These are phyloP conservation scores for Heteromyza rotundicornis DNA, from an alignment of 2,888 invertebrate species.

Conservation along the genomic window DNA sequence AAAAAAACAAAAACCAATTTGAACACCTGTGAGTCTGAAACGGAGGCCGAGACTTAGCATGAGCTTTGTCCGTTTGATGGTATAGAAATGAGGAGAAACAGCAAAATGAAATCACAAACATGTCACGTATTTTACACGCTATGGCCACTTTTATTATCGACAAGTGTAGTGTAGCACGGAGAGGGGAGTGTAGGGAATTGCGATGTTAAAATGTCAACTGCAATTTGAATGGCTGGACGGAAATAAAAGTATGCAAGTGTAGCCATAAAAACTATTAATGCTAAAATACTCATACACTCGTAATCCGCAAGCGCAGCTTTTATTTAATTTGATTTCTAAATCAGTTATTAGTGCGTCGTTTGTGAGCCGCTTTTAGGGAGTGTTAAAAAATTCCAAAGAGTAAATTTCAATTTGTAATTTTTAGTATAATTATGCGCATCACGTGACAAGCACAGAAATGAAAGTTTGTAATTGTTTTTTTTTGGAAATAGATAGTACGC, in stretches of 20 bases:
- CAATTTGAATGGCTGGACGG: constrained; percentile 20
- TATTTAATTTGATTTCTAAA: neutral
- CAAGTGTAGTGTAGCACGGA: constrained; percentile 11
- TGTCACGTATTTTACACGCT: constrained; percentile 26
- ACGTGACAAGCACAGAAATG: neutral
- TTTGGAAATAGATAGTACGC: too few relatives aligned
- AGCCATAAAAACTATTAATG: too few relatives aligned
- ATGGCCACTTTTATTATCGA: constrained; percentile 13
- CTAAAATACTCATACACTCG: too few relatives aligned
- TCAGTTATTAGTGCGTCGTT: neutral
- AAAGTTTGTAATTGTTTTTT: neutral
- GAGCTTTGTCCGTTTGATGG: constrained; percentile 14
- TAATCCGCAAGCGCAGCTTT: neutral
- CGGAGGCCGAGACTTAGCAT: constrained; percentile 14
- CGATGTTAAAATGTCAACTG: constrained; percentile 24
- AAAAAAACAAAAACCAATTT: constrained; percentile 20
- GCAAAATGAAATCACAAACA: constrained; percentile 13
- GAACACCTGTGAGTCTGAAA: constrained; percentile 30
- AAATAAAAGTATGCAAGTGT: neutral
- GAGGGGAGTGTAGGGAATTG: constrained; percentile 15
- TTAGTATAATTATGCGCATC: neutral
- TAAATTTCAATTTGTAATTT: too few relatives aligned
- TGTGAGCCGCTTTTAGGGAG: neutral
- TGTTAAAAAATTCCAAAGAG: neutral
- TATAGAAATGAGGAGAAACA: constrained; percentile 23